Evolutionary conservation across 2,113 vertebrate species (phyloP).

Genomic region (Rhea pennata): DNA sequence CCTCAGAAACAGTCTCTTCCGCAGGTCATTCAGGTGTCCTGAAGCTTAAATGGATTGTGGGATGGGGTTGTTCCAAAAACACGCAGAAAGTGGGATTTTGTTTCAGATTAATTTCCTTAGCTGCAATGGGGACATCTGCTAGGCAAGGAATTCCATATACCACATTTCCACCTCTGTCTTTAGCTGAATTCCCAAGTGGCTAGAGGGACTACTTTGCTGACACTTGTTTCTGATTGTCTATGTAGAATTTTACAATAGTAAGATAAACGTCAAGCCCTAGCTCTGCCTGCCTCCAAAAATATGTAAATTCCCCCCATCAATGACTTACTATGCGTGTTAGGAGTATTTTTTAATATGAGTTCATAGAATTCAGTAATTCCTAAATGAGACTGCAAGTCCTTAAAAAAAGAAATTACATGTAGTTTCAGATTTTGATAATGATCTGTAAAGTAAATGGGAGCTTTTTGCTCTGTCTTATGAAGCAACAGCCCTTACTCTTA

Average conservation of each 20-base stretch:
- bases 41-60: neutral
- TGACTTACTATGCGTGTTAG: neutral
- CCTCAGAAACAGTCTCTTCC: neutral
- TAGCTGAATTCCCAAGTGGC: neutral
- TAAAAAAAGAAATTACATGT: neutral
- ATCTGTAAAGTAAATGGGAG: neutral
- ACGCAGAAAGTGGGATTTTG: neutral
- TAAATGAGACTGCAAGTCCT: neutral
- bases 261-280: neutral
- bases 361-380: neutral
- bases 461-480: neutral
- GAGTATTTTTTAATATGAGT: neutral
- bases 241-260: neutral
- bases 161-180: neutral
- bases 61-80: neutral
- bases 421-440: neutral
- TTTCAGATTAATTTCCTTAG: neutral
- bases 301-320: fast-evolving
- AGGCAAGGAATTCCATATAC: neutral
- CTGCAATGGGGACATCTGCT: too few species aligned
- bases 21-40: fast-evolving
- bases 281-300: neutral
- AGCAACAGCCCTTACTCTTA: neutral
- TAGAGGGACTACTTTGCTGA: neutral
- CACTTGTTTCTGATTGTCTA: fast-evolving